Conservation (phyloP, 2,113 vertebrate species). For the Thalassarche chlororhynchos region DNA sequence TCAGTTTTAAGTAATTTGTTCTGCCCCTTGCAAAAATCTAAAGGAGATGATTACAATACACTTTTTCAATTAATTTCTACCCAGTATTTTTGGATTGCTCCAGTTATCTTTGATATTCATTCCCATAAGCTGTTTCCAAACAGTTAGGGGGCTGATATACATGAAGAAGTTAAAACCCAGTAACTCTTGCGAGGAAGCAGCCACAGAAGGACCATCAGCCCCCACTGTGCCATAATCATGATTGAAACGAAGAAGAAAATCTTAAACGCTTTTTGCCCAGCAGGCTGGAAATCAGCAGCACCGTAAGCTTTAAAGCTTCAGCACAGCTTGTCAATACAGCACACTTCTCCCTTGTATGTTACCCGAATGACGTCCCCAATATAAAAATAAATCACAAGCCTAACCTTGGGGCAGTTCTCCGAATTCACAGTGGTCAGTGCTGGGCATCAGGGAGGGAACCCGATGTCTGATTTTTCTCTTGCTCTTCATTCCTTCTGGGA, state of each 20-base stretch:
- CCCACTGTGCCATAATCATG: background rate
- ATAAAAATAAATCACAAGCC: background rate
- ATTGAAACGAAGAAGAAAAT: background rate
- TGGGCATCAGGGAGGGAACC: background rate
- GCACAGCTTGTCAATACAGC: background rate
- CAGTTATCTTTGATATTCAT: background rate
- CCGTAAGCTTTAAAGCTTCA: background rate
- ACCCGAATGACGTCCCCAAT: background rate
- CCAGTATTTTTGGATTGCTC: background rate
- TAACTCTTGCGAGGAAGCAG: background rate
- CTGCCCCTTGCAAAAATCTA: background rate
- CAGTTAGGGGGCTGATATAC: background rate
- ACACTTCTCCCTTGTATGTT: background rate
- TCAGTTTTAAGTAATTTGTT: background rate
- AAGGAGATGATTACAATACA: background rate
- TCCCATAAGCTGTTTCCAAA: background rate
- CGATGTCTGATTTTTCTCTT: background rate
- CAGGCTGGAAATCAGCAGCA: background rate
- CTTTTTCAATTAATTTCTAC: background rate
- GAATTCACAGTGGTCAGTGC: background rate
- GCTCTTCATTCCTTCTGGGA: background rate
- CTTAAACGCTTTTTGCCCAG: background rate
- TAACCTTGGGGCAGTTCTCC: background rate
- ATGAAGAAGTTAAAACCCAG: background rate
- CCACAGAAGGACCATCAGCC: background rate